Base-by-base conservation (phyloP, 2,113 vertebrate species). In the Empidonax traillii region DNA sequence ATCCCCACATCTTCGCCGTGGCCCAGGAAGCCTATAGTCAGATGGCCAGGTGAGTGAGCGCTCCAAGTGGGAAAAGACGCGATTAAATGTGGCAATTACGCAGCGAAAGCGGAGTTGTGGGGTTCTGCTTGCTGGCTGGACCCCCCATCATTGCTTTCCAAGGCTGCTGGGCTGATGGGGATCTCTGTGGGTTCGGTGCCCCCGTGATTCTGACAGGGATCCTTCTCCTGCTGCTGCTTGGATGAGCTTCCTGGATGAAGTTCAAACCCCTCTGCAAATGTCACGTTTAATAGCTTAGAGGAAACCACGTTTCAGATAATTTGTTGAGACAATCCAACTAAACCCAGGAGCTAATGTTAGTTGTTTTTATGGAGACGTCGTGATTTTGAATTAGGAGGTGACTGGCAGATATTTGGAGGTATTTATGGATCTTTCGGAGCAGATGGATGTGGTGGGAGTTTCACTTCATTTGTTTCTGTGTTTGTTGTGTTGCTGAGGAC, bases 1-100 rank as follows among this genome's bases (percentile, higher is more conserved):
- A 99, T 93, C 99, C 99, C 5, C 99, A 99, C 92, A 99, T 99
- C 91, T 99, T 99, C 4, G 99, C 99, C 0, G 99, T 99, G 97
- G 99, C 99, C 0, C 99, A 99, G 76, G 99, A 99, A 87, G 99
- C 99, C 2, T 99, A 99, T 89, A 99, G 99, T 82, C 99, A 99
- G 96, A 99, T 99, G 99, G 98, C 98, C 97, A 99, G 99, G 99
- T 99, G 92, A 97, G 97, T 33, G 15, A 5, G 10, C 1, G 8
- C n/a, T 35, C 44, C 14, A 15, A 13, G 22, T 24, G 2, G 1
- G 20, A 21, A 10, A 47, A 56, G 9, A 17, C 1, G 22, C 10
- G 16, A 1, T 47, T 7, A 19, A 92, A 27, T 24, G 10, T 10
- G n/a, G 13, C 56, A 33, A 58, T 8, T 9, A 6, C 1, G 7